Evolutionary conservation across 2,113 vertebrate genomes (phyloP).

Genomic region (Tachysurus fulvidraco): DNA sequence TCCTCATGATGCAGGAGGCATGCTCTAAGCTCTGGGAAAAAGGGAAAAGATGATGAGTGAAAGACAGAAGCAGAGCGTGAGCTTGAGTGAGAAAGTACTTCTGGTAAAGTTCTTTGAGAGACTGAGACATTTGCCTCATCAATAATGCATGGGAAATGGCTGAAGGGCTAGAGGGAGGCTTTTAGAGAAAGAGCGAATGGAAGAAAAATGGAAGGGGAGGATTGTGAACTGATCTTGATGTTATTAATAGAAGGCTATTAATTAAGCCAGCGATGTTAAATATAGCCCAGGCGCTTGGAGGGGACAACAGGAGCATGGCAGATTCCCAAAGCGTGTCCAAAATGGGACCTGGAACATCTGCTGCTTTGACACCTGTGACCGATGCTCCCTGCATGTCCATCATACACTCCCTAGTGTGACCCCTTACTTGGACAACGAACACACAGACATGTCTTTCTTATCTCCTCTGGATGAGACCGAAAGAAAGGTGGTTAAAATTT

Average conservation of each 20-base stretch:
- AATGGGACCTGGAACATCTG: slow-evolving; percentile 64
- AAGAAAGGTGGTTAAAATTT: not conserved
- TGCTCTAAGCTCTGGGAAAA: slow-evolving; percentile 29
- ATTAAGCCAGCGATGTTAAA: slow-evolving; percentile 72
- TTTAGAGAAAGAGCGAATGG: slow-evolving; percentile 31
- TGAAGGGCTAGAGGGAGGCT: slow-evolving; percentile 50
- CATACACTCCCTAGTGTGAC: slow-evolving; percentile 25
- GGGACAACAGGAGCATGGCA: slow-evolving; percentile 64
- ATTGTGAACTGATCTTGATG: slow-evolving; percentile 64
- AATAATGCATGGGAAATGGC: slow-evolving; percentile 55
- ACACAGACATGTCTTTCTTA: not conserved
- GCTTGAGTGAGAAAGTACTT: slow-evolving; percentile 36
- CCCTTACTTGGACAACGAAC: not conserved
- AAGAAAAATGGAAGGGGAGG: slow-evolving; percentile 32
- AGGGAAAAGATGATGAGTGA: slow-evolving; percentile 8
- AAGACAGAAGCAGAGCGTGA: not conserved
- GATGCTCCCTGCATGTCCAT: slow-evolving; percentile 20
- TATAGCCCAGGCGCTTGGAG: slow-evolving; percentile 64
- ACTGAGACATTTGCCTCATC: slow-evolving; percentile 58
- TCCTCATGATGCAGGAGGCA: slow-evolving; percentile 7
- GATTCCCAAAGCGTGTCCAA: slow-evolving; percentile 58
- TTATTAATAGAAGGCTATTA: slow-evolving; percentile 76
- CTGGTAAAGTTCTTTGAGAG: slow-evolving; percentile 46
- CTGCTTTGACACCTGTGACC: slow-evolving; percentile 44
- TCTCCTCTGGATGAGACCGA: not conserved